Conservation (phyloP, 2,113 vertebrate genomes). For the Capra hircus region DNA sequence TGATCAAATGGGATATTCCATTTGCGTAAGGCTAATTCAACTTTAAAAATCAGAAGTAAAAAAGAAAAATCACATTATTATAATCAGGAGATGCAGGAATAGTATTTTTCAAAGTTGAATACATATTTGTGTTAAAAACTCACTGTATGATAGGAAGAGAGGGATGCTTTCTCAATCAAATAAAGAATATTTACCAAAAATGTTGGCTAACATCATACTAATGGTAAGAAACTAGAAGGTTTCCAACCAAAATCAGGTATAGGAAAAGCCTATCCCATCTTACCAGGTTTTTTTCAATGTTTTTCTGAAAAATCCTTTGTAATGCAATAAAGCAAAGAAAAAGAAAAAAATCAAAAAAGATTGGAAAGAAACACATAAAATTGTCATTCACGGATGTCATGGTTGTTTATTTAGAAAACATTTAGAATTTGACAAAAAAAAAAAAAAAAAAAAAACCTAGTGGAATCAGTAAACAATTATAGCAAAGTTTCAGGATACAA, state of each 20-base stretch:
- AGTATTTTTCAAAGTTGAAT: not conserved
- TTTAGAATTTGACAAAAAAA: not conserved
- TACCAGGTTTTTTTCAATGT: not conserved
- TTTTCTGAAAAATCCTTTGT: not conserved
- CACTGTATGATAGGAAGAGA: not conserved
- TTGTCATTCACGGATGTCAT: not conserved
- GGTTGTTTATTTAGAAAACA: not conserved
- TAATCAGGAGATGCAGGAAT: not conserved
- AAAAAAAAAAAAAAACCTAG: not conserved
- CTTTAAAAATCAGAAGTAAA: not conserved
- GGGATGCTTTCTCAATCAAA: not conserved
- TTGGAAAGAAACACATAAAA: not conserved
- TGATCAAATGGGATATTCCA: not conserved
- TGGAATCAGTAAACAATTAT: not conserved
- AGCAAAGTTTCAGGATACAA: not conserved
- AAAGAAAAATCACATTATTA: not conserved
- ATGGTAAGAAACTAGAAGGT: not conserved
- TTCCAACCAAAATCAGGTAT: not conserved
- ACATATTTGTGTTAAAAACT: not conserved
- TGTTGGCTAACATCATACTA: not conserved
- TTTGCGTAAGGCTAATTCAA: not conserved
- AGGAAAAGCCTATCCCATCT: not conserved
- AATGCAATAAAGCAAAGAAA: not conserved
- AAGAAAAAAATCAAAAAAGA: not conserved
- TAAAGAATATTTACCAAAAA: not conserved